phyloP scores from a whole-genome alignment of 2,113 vertebrate genomes.

The Paratilapia polleni region DNA sequence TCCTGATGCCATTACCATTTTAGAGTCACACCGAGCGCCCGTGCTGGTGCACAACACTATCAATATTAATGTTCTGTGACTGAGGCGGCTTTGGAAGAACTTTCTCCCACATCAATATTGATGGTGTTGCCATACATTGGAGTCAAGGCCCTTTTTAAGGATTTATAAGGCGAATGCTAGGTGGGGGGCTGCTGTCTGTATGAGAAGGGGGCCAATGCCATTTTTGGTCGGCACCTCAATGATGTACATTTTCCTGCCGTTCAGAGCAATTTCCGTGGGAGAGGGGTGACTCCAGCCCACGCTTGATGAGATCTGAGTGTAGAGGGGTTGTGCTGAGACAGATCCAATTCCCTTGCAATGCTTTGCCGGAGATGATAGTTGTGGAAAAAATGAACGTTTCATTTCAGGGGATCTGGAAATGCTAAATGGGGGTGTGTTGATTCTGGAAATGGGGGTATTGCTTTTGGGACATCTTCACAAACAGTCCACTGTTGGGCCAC shows the following conservation, averaged over 20 bases:
- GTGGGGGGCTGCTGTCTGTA: constrained; percentile 35
- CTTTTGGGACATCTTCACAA: constrained; percentile 73
- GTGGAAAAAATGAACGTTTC: constrained; percentile 64
- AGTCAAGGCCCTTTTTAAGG: constrained; percentile 76
- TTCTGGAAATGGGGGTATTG: constrained; percentile 68
- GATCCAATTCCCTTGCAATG: constrained; percentile 73
- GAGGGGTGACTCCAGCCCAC: constrained; percentile 50
- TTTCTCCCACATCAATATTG: constrained; percentile 84
- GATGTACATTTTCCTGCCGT: constrained; percentile 66
- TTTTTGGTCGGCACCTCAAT: constrained; percentile 62
- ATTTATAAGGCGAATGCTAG: constrained; percentile 75
- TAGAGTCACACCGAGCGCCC: constrained; percentile 60
- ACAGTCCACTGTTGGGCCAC: constrained; percentile 50
- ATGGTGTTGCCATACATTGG: constrained; percentile 79
- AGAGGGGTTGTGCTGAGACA: constrained; percentile 45
- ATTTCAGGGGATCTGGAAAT: constrained; percentile 74
- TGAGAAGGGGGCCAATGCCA: constrained; percentile 40
- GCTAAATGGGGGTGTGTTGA: constrained; percentile 70
- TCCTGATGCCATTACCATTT: constrained; percentile 70
- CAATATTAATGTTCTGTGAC: constrained; percentile 82
- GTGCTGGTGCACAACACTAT: constrained; percentile 74
- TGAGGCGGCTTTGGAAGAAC: constrained; percentile 78
- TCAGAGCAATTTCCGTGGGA: constrained; percentile 69
- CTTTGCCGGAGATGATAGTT: constrained; percentile 64
- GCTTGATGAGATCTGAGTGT: constrained; percentile 69